Conservation (phyloP, 2,797 vertebrate genomes). For the Melanotaenia trifasciata region DNA sequence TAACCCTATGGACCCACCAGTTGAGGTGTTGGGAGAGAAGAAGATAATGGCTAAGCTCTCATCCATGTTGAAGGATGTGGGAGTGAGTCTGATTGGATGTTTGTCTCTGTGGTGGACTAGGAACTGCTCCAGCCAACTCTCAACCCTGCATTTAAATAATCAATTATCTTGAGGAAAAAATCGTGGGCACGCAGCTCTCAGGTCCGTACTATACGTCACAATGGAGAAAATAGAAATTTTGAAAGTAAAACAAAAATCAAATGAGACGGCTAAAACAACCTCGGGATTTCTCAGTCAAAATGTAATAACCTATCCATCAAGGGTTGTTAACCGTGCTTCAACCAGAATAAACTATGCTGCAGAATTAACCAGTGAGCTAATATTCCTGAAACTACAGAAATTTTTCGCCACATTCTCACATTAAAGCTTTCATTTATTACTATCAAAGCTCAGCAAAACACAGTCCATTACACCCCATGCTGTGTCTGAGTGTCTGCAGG, state of each 20-base stretch:
- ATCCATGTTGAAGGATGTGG: too few relatives aligned
- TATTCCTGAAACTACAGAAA: not conserved
- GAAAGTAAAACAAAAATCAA: not conserved
- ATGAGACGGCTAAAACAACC: not conserved
- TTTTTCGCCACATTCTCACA: conserved; percentile 21
- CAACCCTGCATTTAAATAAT: too few relatives aligned
- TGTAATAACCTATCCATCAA: conserved; percentile 16
- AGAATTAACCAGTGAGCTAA: conserved; percentile 11
- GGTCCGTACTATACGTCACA: too few relatives aligned
- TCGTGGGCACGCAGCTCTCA: too few relatives aligned
- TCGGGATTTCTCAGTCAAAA: not conserved
- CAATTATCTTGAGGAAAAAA: too few relatives aligned
- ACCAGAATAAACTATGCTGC: conserved; percentile 16
- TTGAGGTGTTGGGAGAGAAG: too few relatives aligned
- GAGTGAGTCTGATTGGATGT: too few relatives aligned
- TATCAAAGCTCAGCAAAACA: conserved; percentile 41
- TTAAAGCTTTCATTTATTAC: conserved; percentile 34
- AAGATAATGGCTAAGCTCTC: too few relatives aligned
- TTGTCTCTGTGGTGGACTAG: too few relatives aligned
- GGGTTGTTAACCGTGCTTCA: conserved; percentile 1
- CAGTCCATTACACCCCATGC: conserved; percentile 39
- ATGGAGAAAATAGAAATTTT: not conserved
- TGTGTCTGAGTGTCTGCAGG: conserved; percentile 14
- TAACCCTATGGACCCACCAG: too few relatives aligned
- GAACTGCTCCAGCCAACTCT: too few relatives aligned